phyloP scores from a whole-genome alignment of 2,888 invertebrate genomes.

The Galerucella nymphaeae region DNA sequence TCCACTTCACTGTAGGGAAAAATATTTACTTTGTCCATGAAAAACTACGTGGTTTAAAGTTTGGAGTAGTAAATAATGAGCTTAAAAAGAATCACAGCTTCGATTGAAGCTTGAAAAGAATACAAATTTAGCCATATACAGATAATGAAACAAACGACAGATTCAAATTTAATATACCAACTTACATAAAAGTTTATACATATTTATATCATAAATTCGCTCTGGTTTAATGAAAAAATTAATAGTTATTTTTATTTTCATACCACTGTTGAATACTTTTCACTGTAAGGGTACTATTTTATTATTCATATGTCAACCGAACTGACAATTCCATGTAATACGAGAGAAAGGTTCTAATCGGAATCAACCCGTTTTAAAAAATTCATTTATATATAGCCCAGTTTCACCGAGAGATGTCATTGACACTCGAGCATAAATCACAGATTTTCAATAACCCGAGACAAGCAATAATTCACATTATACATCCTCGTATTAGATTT shows the following conservation, averaged over 20 bases:
- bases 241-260: too few species aligned
- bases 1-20: neutral
- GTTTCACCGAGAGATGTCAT: neutral
- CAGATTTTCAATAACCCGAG: neutral
- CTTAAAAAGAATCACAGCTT: neutral
- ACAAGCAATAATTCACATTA: constrained; percentile 8
- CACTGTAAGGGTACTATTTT: neutral
- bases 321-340: neutral
- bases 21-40: neutral
- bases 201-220: too few species aligned
- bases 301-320: neutral
- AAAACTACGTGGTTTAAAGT: neutral
- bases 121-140: neutral
- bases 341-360: neutral
- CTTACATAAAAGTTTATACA: too few species aligned
- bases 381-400: neutral
- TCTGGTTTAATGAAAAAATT: too few species aligned
- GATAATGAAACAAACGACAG: neutral
- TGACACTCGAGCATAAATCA: neutral
- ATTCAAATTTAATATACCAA: too few species aligned
- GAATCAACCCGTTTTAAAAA: neutral
- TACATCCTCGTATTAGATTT: neutral
- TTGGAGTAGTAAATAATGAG: neutral
- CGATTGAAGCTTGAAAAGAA: neutral
- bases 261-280: too few species aligned